Evolutionary conservation across 2,888 invertebrate species (phyloP).

Genomic region (Charanyca ferruginea): DNA sequence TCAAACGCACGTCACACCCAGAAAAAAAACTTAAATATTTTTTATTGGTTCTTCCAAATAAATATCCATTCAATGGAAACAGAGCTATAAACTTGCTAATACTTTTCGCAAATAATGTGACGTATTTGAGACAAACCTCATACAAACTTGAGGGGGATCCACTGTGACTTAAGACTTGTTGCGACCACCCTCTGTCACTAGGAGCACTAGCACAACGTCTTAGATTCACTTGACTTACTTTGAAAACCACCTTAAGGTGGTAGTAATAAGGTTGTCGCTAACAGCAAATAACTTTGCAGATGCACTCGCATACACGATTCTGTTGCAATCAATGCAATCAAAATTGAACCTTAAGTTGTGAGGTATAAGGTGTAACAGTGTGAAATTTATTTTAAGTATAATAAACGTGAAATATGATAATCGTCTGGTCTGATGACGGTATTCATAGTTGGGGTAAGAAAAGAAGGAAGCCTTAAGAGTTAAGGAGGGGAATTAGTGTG

Average conservation of each 20-base stretch:
- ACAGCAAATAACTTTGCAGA: constrained; percentile 21
- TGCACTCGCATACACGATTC: constrained; percentile 42
- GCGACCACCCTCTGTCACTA: constrained; percentile 80
- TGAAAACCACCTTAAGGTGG: constrained; percentile 34
- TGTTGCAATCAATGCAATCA: background rate
- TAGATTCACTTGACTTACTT: constrained; percentile 3
- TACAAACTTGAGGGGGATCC: constrained; percentile 78
- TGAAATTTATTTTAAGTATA: constrained; percentile 23
- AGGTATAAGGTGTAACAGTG: constrained; percentile 37
- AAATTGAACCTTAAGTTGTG: constrained; percentile 32
- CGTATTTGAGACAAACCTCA: constrained; percentile 82
- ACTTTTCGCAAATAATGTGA: constrained; percentile 85
- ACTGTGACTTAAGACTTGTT: constrained; percentile 82
- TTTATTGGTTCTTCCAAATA: too few species aligned
- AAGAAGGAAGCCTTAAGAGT: constrained; percentile 82
- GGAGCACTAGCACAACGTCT: constrained; percentile 64
- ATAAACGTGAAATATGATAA: constrained; percentile 88
- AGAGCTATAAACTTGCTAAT: constrained; percentile 72
- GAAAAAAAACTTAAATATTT: too few species aligned
- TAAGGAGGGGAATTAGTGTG: constrained; percentile 79
- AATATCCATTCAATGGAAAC: constrained; percentile 50
- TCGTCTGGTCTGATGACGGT: constrained; percentile 86
- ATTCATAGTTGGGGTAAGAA: constrained; percentile 83
- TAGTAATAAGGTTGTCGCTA: background rate
- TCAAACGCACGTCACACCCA: too few species aligned